Conservation (phyloP, 2,888 invertebrate species). For the Geotrupes spiniger region DNA sequence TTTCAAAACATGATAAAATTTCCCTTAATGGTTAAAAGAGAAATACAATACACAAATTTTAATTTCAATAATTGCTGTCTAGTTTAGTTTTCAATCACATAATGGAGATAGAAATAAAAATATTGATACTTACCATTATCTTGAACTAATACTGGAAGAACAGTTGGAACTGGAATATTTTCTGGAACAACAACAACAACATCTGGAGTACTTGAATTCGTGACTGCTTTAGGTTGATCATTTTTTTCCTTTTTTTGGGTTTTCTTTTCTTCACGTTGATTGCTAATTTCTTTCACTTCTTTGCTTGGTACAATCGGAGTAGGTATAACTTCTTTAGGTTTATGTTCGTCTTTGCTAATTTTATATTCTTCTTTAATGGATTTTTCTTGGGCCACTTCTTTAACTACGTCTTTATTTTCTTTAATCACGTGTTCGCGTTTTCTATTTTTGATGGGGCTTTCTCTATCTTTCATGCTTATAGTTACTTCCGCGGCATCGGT, state of each 20-base stretch:
- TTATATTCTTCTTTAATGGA: neutral
- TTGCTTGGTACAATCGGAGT: conserved; percentile 13
- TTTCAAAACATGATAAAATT: too few species aligned
- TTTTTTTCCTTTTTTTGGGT: conserved; percentile 21
- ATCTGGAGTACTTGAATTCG: conserved; percentile 9
- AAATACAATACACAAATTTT: too few species aligned
- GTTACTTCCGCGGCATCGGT: conserved; percentile 66
- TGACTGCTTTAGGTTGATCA: conserved; percentile 10
- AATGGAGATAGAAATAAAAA: too few species aligned
- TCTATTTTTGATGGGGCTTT: conserved; percentile 46
- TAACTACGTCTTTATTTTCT: conserved; percentile 5
- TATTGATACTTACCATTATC: conserved; percentile 21
- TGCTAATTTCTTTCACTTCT: conserved; percentile 17
- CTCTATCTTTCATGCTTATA: conserved; percentile 45
- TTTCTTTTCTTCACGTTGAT: conserved; percentile 26
- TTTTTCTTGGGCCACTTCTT: neutral
- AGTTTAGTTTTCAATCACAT: too few species aligned
- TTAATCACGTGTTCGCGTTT: conserved; percentile 32
- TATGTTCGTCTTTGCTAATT: conserved; percentile 2
- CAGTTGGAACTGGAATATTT: conserved; percentile 9
- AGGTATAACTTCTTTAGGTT: conserved; percentile 6
- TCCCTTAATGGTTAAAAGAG: too few species aligned
- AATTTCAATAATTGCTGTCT: too few species aligned
- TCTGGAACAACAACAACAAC: conserved; percentile 11
- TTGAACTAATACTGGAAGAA: conserved; percentile 11